Percentiles rank a stretch among this genome's conserved stretches.
These are phyloP conservation scores for Calameuta filiformis DNA, from an alignment of 2,888 invertebrate genomes.

Conservation along the genomic window DNA sequence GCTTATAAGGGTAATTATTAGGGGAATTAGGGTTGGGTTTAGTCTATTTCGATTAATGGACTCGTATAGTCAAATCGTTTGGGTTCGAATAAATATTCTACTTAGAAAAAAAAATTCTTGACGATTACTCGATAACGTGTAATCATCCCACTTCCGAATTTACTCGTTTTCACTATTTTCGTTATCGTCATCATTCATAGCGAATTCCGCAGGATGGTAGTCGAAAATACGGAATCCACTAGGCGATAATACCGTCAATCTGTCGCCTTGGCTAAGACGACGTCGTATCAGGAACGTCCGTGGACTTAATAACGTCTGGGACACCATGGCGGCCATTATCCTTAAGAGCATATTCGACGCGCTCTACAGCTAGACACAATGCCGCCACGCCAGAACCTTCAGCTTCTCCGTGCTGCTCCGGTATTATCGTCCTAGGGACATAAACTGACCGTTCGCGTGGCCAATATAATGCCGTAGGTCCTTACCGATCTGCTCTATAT, in stretches of 20 bases:
- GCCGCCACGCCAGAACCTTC: background rate
- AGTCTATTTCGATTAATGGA: background rate
- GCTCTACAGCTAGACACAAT: background rate
- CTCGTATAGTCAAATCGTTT: background rate
- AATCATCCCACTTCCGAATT: background rate
- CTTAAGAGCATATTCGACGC: slow-evolving; percentile 3
- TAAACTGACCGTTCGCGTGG: slow-evolving; percentile 3
- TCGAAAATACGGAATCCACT: background rate
- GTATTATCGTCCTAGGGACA: background rate
- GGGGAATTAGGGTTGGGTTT: slow-evolving; percentile 1
- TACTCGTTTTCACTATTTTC: background rate
- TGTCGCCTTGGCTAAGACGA: background rate
- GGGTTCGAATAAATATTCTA: background rate
- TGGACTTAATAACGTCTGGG: slow-evolving; percentile 1
- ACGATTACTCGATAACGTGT: background rate
- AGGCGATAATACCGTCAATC: slow-evolving; percentile 3
- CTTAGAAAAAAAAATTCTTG: background rate
- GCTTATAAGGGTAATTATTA: slow-evolving; percentile 9
- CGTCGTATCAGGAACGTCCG: background rate
- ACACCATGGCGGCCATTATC: background rate
- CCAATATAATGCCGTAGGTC: background rate
- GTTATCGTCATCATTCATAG: background rate
- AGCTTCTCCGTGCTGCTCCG: background rate
- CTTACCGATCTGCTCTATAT: background rate
- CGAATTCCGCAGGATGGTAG: background rate